Evolutionary conservation across 2,113 vertebrate genomes (phyloP).

Genomic region (Equus przewalskii): DNA sequence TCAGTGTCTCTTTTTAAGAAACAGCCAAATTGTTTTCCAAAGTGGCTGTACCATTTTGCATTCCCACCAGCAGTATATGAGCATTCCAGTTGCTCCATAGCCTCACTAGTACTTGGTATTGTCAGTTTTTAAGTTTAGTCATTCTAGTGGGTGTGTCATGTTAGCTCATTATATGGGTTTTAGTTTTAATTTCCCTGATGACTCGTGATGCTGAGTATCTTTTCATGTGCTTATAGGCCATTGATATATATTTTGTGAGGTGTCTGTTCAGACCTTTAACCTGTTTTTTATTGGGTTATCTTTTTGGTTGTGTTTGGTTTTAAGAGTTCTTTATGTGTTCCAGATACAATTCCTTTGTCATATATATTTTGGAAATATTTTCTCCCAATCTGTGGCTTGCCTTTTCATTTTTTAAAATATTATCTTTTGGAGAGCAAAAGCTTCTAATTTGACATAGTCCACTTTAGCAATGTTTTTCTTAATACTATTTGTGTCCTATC

Average conservation of each 20-base stretch:
- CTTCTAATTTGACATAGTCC: conserved; percentile 12
- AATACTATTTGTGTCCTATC: background rate
- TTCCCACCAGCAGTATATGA: conserved; percentile 12
- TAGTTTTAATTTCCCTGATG: background rate
- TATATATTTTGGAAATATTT: conserved; percentile 28
- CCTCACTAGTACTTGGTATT: background rate
- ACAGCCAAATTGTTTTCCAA: background rate
- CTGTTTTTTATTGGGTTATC: background rate
- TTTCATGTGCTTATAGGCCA: background rate
- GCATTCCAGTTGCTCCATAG: background rate
- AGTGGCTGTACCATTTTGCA: background rate
- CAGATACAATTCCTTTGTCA: background rate
- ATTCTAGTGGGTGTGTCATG: background rate
- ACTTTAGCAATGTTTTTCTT: conserved; percentile 17
- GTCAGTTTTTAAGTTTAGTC: conserved; percentile 17
- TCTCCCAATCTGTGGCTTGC: background rate
- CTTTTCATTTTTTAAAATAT: background rate
- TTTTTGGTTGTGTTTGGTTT: background rate
- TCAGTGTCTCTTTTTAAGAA: conserved; percentile 48
- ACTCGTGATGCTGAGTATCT: background rate
- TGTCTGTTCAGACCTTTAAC: background rate
- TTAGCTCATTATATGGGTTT: background rate
- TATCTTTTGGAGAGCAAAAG: background rate
- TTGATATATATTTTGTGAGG: conserved; percentile 22
- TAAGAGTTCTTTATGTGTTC: background rate